Conservation (phyloP, 1,140 invertebrate species). For the Camponotus vicinus region DNA sequence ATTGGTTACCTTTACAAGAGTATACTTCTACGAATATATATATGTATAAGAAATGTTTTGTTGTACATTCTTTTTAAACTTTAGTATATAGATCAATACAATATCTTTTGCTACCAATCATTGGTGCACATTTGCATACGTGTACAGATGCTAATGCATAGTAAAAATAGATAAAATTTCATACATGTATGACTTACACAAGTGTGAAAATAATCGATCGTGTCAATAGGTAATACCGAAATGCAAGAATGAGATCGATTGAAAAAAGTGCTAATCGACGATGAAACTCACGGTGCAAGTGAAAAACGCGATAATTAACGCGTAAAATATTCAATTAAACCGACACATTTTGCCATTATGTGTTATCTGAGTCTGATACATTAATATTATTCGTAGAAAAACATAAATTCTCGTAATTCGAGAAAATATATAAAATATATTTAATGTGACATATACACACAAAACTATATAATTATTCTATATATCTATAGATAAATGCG, state of each 20-base stretch:
- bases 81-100: constrained; percentile 18
- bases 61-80: constrained; percentile 40
- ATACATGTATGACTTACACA: constrained; percentile 42
- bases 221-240: constrained; percentile 52
- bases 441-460: not conserved
- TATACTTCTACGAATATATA: constrained; percentile 20
- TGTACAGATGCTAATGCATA: constrained; percentile 47
- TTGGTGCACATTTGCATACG: constrained; percentile 53
- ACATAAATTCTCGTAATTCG: constrained; percentile 4
- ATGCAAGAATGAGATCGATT: constrained; percentile 36
- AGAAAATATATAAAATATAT: not conserved
- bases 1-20: constrained; percentile 18
- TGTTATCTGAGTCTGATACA: constrained; percentile 73
- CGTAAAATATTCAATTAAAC: constrained; percentile 22
- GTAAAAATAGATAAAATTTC: constrained; percentile 51
- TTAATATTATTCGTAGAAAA: constrained; percentile 24
- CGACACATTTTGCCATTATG: constrained; percentile 61
- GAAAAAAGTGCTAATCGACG: constrained; percentile 53
- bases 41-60: not conserved
- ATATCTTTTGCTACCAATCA: constrained; percentile 28
- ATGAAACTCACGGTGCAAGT: constrained; percentile 44
- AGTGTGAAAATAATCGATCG: constrained; percentile 23
- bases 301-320: constrained; percentile 21
- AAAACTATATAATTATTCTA: not conserved
- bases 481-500: constrained; percentile 5